Evolutionary conservation across 2,888 invertebrate species (phyloP).

Genomic region (Tethea ocularis): DNA sequence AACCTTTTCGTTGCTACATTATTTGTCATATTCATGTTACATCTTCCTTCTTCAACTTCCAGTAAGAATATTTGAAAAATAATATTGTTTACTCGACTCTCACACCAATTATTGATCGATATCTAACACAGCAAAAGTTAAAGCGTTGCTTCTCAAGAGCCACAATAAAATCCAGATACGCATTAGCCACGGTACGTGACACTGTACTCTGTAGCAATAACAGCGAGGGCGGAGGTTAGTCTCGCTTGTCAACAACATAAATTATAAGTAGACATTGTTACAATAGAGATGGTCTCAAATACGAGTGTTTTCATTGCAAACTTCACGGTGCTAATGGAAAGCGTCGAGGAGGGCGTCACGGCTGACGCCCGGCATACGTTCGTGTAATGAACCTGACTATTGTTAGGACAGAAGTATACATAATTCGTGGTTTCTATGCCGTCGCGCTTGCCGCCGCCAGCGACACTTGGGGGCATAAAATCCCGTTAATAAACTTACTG

Average conservation of each 20-base stretch:
- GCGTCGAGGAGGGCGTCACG: slow-evolving; percentile 70
- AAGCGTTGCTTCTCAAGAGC: slow-evolving; percentile 21
- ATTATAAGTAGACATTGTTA: slow-evolving; percentile 76
- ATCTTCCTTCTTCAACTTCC: slow-evolving; percentile 33
- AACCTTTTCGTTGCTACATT: slow-evolving; percentile 42
- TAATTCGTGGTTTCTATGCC: slow-evolving; percentile 66
- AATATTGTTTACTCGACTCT: background rate
- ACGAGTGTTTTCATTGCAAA: slow-evolving; percentile 75
- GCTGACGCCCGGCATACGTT: slow-evolving; percentile 74
- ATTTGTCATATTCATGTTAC: slow-evolving; percentile 42
- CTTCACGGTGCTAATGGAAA: slow-evolving; percentile 70
- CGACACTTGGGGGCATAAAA: slow-evolving; percentile 56
- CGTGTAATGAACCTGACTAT: slow-evolving; percentile 77
- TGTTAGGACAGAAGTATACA: slow-evolving; percentile 74
- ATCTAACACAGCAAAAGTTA: background rate
- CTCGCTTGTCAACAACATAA: slow-evolving; percentile 76
- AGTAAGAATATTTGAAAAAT: background rate
- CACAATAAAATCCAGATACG: slow-evolving; percentile 70
- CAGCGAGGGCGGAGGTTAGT: slow-evolving; percentile 57
- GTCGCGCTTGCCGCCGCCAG: slow-evolving; percentile 48
- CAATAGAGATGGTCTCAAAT: slow-evolving; percentile 66
- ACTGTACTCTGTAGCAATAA: slow-evolving; percentile 20
- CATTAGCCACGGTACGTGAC: slow-evolving; percentile 54
- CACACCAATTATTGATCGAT: background rate
- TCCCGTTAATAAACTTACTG: slow-evolving; percentile 52